Conservation (phyloP, 2,888 invertebrate genomes). For the Dicycla oo region DNA sequence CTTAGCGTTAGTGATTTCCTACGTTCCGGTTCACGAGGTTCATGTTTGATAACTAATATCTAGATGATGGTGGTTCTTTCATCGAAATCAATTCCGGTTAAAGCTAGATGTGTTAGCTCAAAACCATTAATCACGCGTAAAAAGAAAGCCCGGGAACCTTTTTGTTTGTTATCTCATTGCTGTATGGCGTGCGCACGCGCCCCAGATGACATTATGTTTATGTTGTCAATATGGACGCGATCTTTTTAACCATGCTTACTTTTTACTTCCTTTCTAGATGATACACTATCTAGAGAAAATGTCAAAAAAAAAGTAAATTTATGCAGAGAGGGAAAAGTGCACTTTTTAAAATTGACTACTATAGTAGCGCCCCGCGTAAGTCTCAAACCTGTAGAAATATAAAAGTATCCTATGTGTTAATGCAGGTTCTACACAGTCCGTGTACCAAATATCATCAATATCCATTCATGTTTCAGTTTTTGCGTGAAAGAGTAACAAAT, state of each 20-base stretch:
- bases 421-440: no score
- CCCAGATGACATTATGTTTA: constrained; percentile 49
- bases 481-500: no score
- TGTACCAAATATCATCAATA: no score
- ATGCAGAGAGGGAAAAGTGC: not conserved
- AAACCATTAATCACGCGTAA: constrained; percentile 24
- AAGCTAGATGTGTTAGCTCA: constrained; percentile 8
- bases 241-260: constrained; percentile 5
- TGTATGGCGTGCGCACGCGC: constrained; percentile 51
- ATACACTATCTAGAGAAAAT: not conserved
- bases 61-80: not conserved
- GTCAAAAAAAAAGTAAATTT: not conserved
- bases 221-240: constrained; percentile 34
- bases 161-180: constrained; percentile 46
- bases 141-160: constrained; percentile 48
- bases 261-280: constrained; percentile 11
- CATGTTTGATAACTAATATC: not conserved
- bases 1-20: not conserved
- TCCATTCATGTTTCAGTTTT: no score
- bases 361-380: no score
- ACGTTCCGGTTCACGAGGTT: not conserved
- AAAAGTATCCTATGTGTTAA: no score
- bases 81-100: constrained; percentile 18
- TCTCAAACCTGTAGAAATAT: no score
- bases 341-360: not conserved